Conservation (phyloP, 1,140 invertebrate species). For the Trichogramma pretiosum region DNA sequence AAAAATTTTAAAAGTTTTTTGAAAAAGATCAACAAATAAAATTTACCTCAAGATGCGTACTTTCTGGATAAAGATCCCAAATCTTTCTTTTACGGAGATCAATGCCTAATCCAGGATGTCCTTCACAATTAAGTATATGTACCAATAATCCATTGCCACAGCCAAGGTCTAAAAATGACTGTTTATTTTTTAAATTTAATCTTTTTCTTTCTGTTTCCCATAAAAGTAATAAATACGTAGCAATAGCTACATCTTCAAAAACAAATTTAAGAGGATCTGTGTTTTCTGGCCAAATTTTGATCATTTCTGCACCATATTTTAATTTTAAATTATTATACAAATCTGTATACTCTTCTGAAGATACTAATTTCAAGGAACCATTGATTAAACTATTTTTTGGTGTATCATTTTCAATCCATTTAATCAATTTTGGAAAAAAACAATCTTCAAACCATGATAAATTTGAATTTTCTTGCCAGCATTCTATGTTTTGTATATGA, state of each 20-base stretch:
- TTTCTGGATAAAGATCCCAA: conserved; percentile 70
- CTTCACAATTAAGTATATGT: conserved; percentile 77
- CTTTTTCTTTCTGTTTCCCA: conserved; percentile 55
- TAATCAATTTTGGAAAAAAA: conserved; percentile 56
- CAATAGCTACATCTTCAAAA: conserved; percentile 93
- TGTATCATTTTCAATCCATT: conserved; percentile 51
- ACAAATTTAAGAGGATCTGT: conserved; percentile 94
- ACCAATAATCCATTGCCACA: conserved; percentile 96
- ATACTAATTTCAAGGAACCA: conserved; percentile 60
- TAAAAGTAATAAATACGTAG: conserved; percentile 77
- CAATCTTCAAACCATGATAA: conserved; percentile 48
- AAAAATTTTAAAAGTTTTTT: conserved; percentile 21
- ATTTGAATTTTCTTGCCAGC: conserved; percentile 28
- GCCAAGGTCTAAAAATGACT: conserved; percentile 85
- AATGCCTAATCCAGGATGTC: conserved; percentile 76
- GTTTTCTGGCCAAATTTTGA: conserved; percentile 74
- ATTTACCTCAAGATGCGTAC: conserved; percentile 42
- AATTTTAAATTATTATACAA: conserved; percentile 69
- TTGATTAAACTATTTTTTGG: conserved; percentile 28
- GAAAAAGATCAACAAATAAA: conserved; percentile 8
- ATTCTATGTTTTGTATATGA: conserved; percentile 16
- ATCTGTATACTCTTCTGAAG: conserved; percentile 59
- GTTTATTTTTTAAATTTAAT: conserved; percentile 38
- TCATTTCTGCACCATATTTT: conserved; percentile 68
- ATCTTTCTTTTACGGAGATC: conserved; percentile 85